phyloP scores from a whole-genome alignment of 2,113 vertebrate genomes.

The Pelmatolapia mariae region DNA sequence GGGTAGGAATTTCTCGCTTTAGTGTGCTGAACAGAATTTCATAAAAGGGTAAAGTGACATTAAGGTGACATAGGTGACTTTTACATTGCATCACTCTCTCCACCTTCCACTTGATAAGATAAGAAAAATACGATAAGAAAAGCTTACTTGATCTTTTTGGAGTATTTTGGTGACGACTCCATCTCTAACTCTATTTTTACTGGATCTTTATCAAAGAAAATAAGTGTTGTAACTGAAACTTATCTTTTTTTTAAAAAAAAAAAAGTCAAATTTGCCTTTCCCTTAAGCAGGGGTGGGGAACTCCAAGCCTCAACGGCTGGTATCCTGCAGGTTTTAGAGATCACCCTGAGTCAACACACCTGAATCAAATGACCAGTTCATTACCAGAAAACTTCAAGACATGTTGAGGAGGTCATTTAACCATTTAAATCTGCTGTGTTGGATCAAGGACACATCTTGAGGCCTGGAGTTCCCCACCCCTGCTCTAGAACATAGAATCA shows the following conservation, averaged over 20 bases:
- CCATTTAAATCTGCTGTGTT: not conserved
- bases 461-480: not conserved
- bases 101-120: not conserved
- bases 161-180: not conserved
- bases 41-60: too few relatives aligned
- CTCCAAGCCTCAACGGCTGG: not conserved
- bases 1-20: not conserved
- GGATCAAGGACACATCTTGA: not conserved
- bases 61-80: not conserved
- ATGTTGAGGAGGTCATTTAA: not conserved
- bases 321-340: not conserved
- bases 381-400: not conserved
- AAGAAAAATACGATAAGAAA: not conserved
- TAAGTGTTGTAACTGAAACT: not conserved
- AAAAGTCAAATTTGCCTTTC: not conserved
- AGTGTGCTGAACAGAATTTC: not conserved
- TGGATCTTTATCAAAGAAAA: not conserved
- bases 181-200: not conserved
- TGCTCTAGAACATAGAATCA: not conserved
- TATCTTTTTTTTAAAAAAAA: not conserved
- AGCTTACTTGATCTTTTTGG: not conserved
- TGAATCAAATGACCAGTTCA: not conserved
- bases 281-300: not conserved
- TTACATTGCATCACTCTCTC: not conserved
- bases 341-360: not conserved